Percentiles rank a stretch among this genome's conserved stretches.
Conservation (phyloP, 2,888 invertebrate genomes). For the Tiphia femorata region DNA sequence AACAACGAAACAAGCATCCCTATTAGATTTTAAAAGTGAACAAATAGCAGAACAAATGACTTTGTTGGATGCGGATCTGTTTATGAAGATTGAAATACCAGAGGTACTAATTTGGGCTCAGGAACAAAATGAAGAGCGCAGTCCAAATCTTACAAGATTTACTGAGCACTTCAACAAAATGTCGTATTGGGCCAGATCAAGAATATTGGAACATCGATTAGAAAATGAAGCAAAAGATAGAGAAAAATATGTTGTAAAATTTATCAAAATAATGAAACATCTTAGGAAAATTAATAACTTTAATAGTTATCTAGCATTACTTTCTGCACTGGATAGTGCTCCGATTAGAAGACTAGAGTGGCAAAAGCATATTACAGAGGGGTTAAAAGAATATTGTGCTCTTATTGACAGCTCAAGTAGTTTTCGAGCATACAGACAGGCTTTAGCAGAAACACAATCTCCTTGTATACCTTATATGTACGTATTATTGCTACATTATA, state of each 20-base stretch:
- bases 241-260: conserved; percentile 93
- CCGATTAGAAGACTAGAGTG: conserved; percentile 93
- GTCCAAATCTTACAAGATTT: conserved; percentile 95
- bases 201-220: conserved; percentile 83
- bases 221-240: conserved; percentile 91
- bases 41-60: conserved; percentile 99
- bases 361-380: conserved; percentile 92
- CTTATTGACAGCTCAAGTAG: conserved; percentile 98
- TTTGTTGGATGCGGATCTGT: conserved; percentile 92
- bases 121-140: conserved; percentile 96
- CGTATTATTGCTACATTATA: conserved; percentile 69
- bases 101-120: conserved; percentile 98
- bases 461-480: conserved; percentile 99
- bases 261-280: conserved; percentile 99
- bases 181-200: conserved; percentile 97
- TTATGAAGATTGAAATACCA: conserved; percentile 96
- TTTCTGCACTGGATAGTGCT: conserved; percentile 97
- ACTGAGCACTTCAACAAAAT: conserved; percentile 99
- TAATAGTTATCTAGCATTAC: conserved; percentile 96
- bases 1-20: conserved; percentile 74
- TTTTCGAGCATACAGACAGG: conserved; percentile 96
- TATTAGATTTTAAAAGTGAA: conserved; percentile 93
- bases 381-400: conserved; percentile 93
- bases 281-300: conserved; percentile 97
- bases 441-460: conserved; percentile 93